phyloP scores from a whole-genome alignment of 2,888 invertebrate genomes.

The Euproctis similis region DNA sequence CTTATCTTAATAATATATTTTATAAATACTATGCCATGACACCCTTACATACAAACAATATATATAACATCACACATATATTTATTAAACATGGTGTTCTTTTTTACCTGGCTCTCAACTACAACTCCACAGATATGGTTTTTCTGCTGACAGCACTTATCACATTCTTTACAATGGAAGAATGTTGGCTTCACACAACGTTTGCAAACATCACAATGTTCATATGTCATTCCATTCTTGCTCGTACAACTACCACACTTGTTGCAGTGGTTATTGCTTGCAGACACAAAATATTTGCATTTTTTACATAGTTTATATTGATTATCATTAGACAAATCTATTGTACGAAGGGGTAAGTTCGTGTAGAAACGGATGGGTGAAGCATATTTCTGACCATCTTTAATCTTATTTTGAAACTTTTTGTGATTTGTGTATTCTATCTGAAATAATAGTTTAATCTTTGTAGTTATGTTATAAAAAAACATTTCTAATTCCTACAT shows the following conservation, averaged over 20 bases:
- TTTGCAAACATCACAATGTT: conserved; percentile 85
- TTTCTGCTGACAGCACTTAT: conserved; percentile 75
- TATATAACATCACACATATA: no score
- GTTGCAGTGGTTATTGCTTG: conserved; percentile 53
- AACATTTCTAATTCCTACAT: no score
- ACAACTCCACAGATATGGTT: conserved; percentile 52
- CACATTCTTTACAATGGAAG: conserved; percentile 84
- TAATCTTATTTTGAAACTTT: conserved; percentile 78
- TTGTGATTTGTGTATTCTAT: conserved; percentile 88
- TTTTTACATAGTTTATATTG: conserved; percentile 84
- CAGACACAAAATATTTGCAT: conserved; percentile 81
- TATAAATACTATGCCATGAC: no score
- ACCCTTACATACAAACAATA: no score
- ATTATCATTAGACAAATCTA: conserved; percentile 67
- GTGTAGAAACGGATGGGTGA: conserved; percentile 94
- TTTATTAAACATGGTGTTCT: no score
- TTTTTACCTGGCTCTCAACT: conserved; percentile 58
- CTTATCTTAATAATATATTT: no score
- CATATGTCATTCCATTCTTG: conserved; percentile 79
- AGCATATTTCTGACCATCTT: conserved; percentile 81
- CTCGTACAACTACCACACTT: conserved; percentile 66
- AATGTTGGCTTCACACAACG: conserved; percentile 91
- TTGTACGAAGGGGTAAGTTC: conserved; percentile 78
- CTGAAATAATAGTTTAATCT: no score
- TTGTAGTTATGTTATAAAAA: no score